Conservation (phyloP, 2,113 vertebrate species). For the Aldabrachelys gigantea region DNA sequence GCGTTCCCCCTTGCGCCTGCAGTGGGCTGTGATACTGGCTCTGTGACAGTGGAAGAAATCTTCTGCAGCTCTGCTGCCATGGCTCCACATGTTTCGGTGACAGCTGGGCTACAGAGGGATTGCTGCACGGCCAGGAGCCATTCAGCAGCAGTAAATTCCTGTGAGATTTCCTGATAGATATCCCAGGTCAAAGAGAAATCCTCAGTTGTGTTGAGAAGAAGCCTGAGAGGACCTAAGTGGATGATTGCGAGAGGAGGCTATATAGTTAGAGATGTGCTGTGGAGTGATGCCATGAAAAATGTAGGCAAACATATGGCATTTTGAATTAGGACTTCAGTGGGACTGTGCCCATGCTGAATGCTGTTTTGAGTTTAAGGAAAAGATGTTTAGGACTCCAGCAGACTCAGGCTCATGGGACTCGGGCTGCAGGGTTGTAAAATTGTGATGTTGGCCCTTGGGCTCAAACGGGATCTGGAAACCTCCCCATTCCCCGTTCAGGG, state of each 20-base stretch:
- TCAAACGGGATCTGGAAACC: background rate
- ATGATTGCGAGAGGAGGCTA: background rate
- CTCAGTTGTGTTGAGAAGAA: background rate
- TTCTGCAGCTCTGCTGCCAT: no score
- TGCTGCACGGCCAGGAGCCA: no score
- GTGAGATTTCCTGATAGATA: background rate
- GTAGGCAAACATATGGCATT: background rate
- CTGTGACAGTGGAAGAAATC: no score
- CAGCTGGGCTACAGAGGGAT: no score
- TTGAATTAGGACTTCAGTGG: background rate
- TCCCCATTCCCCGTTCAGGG: background rate
- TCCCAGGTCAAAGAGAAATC: background rate
- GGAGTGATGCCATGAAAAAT: background rate
- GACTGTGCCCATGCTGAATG: background rate
- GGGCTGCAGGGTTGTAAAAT: background rate
- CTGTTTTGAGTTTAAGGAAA: background rate
- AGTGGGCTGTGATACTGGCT: no score
- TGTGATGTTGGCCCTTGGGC: background rate
- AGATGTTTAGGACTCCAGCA: background rate
- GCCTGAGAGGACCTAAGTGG: background rate
- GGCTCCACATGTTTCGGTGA: no score
- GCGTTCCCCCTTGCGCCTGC: no score
- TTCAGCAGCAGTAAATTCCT: fast-evolving
- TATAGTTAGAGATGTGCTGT: background rate
- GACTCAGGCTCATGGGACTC: background rate